Base-by-base conservation (phyloP, 2,888 invertebrate genomes). In the Andrena chrysosceles region DNA sequence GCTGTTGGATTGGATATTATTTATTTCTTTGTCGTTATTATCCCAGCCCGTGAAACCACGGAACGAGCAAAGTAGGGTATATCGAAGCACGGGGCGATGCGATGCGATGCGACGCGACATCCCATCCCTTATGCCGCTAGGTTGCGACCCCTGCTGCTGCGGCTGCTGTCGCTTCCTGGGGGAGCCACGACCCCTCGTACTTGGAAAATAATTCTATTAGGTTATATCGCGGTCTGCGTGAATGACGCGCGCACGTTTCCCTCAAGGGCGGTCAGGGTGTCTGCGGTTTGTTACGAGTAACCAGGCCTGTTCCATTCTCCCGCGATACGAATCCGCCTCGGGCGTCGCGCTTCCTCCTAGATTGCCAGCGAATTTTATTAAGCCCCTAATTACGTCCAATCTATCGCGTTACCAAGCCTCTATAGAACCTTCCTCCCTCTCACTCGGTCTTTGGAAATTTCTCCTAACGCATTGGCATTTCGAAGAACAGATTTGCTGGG, bases 201-300 rank as follows among this genome's bases (percentile, higher is more conserved):
- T 90, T 87, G 86, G 83, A 87, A 90, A 92, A 92, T 93, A 93
- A 93, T 93, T 93, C 92, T 91, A 93, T 93, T 92, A 92, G 91
- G 89, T 90, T 88, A 88, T 87, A 90, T 90, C 89, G 90, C 89
- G 89, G 89, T 89, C 89, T 86, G 85, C 86, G 88, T 85, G 85
- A 88, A 88, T 86, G 85, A 88, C 82, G 86, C 75, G 87, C 71
- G 67, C 76, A 75, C 88, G 80, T 79, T 75, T 60, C 73, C 85
- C 86, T 85, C 68, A 70, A 85, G 88, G 84, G 85, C 75, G 85
- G 81, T 81, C 89, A 83, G 83, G 75, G 72, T 64, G 81, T 83
- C 87, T 87, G 85, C 69, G 81, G 78, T 81, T 87, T 85, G 85
- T 81, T 80, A 81, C 80, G 76, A 66, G 81, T 60, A 79, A 79